phyloP scores from a whole-genome alignment of 2,888 invertebrate genomes.

The Melanostoma mellinum region DNA sequence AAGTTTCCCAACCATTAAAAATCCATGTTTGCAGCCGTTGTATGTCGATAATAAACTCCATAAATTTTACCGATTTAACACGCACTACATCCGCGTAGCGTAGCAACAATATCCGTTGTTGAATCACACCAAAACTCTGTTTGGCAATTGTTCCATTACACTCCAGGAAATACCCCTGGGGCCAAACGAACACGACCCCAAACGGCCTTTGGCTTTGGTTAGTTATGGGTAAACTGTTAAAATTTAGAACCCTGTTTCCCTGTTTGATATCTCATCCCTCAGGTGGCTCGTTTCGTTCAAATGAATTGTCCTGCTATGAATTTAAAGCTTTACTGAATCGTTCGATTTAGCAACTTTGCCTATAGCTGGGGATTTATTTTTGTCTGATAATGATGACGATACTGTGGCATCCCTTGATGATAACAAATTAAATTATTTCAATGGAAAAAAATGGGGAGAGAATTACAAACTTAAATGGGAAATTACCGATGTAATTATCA shows the following conservation, averaged over 20 bases:
- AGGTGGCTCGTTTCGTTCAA: conserved; percentile 14
- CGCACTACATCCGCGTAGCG: conserved; percentile 9
- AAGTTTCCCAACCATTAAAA: too few relatives aligned
- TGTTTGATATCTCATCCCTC: not conserved
- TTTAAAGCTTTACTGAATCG: not conserved
- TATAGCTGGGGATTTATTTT: not conserved
- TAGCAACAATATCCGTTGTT: conserved; percentile 15
- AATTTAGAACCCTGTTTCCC: not conserved
- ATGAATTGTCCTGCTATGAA: not conserved
- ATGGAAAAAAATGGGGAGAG: conserved; percentile 4
- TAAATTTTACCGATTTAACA: conserved; percentile 37
- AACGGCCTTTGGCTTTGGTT: not conserved
- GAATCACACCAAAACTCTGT: not conserved
- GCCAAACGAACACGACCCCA: conserved; percentile 3
- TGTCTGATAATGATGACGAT: not conserved
- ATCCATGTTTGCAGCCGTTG: too few relatives aligned
- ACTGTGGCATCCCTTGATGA: conserved; percentile 3
- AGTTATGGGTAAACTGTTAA: not conserved
- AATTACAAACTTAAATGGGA: conserved; percentile 42
- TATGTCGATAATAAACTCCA: conserved; percentile 4
- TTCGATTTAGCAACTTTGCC: too few relatives aligned
- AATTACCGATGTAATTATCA: conserved; percentile 64
- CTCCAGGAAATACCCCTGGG: conserved; percentile 12
- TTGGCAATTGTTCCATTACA: not conserved
- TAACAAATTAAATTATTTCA: conserved; percentile 48